A percentile compares a stretch with the other conserved stretches of the same genome.
Evolutionary conservation across 2,113 vertebrate genomes (phyloP).

Genomic region (Pelvicachromis taeniatus): DNA sequence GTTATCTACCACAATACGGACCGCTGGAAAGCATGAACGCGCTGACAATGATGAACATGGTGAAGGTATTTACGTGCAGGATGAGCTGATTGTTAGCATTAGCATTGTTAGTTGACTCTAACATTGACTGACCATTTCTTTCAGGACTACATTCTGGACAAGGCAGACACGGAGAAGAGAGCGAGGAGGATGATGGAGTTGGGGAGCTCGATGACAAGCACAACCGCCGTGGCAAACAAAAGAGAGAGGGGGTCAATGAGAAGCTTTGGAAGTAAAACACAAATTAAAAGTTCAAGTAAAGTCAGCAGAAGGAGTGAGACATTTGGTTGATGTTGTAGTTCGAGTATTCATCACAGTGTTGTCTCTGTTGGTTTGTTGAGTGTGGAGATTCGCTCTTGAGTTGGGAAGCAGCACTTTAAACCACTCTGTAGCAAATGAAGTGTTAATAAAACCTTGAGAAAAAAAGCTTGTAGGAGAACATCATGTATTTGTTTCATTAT

Average conservation of each 20-base stretch:
- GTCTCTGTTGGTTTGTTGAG: neutral
- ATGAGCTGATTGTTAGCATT: neutral
- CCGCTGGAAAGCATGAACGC: constrained; percentile 42
- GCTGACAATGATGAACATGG: constrained; percentile 68
- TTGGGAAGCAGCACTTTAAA: neutral
- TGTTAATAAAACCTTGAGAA: neutral
- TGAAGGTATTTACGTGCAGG: constrained; percentile 63
- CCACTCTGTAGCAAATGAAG: neutral
- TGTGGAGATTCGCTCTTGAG: neutral
- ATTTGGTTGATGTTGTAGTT: constrained; percentile 4
- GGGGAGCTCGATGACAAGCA: constrained; percentile 2
- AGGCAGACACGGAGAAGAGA: constrained; percentile 55
- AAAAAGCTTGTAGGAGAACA: neutral
- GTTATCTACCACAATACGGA: constrained; percentile 56
- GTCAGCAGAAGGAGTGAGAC: constrained; percentile 40
- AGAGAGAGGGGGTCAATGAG: constrained; percentile 32
- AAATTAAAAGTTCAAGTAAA: constrained; percentile 60
- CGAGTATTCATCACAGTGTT: neutral
- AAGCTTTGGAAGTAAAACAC: constrained; percentile 44
- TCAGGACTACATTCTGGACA: constrained; percentile 76
- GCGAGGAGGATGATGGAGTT: constrained; percentile 35
- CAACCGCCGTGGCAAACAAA: constrained; percentile 16
- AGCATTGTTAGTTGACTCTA: neutral
- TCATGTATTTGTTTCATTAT: neutral
- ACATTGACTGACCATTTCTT: neutral